Evolutionary conservation across 2,113 vertebrate genomes (phyloP), one percentile per base, ranked within the genome.

Genomic region (Leiothrix lutea): DNA sequence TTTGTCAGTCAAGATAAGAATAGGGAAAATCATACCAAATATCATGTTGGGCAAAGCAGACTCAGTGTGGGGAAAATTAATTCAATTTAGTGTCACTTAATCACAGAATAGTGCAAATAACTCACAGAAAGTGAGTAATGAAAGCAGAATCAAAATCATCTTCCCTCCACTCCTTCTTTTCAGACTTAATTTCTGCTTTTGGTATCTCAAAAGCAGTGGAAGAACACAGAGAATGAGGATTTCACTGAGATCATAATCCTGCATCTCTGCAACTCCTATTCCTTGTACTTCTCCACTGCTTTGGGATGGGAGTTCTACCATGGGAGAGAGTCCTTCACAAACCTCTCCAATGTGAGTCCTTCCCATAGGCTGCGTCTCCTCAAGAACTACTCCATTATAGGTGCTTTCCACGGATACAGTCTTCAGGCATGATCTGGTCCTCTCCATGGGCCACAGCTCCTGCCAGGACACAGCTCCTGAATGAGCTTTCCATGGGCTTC

Each of bases 341-440:
- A 31, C 5, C 44, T 75, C 5, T 33, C 38, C 31, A 18, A 5
- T 25, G 18, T 1, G 2, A 17, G 2, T 50, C 35, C 9, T 47
- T 70, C 26, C 20, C 0, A 0, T 8, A 33, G 14, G 11, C 18
- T 48, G 16, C 0, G 0, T 2, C 35, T 75, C 31, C 73, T 87
- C 35, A 40, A 31, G 28, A 67, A 8, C 13, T 44, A 4, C 9
- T 38, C 9, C 8, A 8, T 8, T 6, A 2, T 8, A 5, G 7
- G 14, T 50, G 25, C 4, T 90, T 69, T 48, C 35, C 33, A 33
- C 20, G 8, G 28, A 20, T 26, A 42, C 15, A 28, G 8, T 25
- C 33, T 56, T 78, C 33, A 73, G 25, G 54, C 28, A 26, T 19
- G 4, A 7, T 7, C 11, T 40, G 10, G 3, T 62, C 9, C 3